phyloP scores from a whole-genome alignment of 30 jellyfish, hydroid and myxozoan species.

The Hydractinia symbiolongicarpus region DNA sequence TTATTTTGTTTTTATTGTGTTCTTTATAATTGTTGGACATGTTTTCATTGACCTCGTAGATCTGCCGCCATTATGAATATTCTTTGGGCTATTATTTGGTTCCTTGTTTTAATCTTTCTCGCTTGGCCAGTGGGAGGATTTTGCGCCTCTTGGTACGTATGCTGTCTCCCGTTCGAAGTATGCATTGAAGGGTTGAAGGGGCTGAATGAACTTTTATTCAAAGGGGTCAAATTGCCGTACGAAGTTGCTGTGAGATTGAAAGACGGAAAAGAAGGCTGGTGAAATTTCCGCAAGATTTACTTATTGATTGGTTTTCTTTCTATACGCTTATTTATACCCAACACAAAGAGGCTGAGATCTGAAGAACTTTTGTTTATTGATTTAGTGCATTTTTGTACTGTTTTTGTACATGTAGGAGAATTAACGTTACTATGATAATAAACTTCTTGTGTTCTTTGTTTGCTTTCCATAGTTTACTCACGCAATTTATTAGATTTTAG shows the following conservation, averaged over 20 bases:
- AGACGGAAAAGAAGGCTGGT: constrained; percentile 90
- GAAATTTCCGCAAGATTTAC: background rate
- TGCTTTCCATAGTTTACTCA: no score
- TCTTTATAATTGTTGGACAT: no score
- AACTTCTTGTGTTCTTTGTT: no score
- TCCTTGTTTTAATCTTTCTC: constrained; percentile 51
- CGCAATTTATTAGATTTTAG: no score
- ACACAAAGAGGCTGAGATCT: no score
- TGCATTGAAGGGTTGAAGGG: constrained; percentile 80
- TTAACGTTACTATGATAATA: no score
- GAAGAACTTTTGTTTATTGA: no score
- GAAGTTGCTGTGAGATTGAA: constrained; percentile 86
- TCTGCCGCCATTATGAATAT: constrained; percentile 58
- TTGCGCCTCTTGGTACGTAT: constrained; percentile 94
- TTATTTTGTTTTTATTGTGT: no score
- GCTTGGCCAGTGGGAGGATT: constrained; percentile 93
- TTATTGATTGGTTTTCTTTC: background rate
- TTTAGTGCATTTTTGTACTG: no score
- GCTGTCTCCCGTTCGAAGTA: constrained; percentile 92
- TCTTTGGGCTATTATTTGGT: constrained; percentile 96
- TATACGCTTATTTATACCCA: background rate
- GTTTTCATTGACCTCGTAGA: no score
- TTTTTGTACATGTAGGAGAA: no score
- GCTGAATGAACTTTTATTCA: constrained; percentile 76
- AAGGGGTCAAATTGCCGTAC: constrained; percentile 80